These are phyloP conservation scores for Anastrepha ludens DNA, from an alignment of 1,140 invertebrate species.

Conservation along the genomic window DNA sequence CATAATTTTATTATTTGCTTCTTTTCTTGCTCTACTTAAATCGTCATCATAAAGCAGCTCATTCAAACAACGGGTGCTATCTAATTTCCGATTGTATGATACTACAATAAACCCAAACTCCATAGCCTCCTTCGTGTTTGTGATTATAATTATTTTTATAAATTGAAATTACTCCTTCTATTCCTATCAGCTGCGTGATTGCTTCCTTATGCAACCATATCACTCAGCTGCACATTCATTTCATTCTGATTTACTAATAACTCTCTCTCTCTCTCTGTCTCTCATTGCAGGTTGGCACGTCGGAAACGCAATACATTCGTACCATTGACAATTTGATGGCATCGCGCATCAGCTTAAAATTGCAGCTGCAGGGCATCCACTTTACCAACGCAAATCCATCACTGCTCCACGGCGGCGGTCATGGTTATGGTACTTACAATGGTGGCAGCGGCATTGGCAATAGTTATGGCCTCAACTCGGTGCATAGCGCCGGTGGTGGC, in stretches of 20 bases:
- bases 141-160: no score
- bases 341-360: constrained; percentile 71
- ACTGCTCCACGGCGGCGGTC: constrained; percentile 39
- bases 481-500: constrained; percentile 52
- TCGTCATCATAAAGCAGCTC: no score
- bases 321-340: constrained; percentile 72
- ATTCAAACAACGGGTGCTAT: no score
- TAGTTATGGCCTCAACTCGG: constrained; percentile 55
- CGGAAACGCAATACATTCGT: constrained; percentile 68
- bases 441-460: not conserved
- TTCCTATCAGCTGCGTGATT: not conserved
- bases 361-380: constrained; percentile 70
- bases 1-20: no score
- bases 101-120: no score
- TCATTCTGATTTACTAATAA: not conserved
- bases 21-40: no score
- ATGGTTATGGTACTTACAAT: constrained; percentile 46
- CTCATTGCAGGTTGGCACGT: constrained; percentile 63
- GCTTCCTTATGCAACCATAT: not conserved
- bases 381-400: constrained; percentile 67
- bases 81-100: no score
- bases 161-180: not conserved
- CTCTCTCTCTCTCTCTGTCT: not conserved
- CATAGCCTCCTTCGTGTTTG: no score
- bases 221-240: not conserved